Evolutionary conservation across 2,888 invertebrate species (phyloP), one percentile per base, ranked within the genome.

Genomic region (Lapara coniferarum): DNA sequence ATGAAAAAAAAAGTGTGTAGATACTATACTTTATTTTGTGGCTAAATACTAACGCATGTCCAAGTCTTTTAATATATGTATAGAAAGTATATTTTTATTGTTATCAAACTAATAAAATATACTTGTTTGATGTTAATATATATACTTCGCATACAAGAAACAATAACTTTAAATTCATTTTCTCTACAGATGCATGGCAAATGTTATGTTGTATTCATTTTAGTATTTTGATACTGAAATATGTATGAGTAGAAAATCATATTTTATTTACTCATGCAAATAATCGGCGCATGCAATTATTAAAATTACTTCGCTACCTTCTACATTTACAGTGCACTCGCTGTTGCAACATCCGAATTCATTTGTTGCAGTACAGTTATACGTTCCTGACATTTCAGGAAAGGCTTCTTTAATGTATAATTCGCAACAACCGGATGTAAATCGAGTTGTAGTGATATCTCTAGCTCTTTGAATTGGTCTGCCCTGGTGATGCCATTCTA

Each of bases 321-420:
- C 98, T 78, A 98, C 97, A 80, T 96, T 94, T 73, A 98, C 95
- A 75, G 95, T 94, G 83, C 97, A 95, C 85, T 96, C 95, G 83
- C 97, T 97, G 85, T 95, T 94, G 81, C 96, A 97, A 94, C 96
- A 96, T 77, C 99, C 99, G 80, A 96, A 95, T 80, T 96, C 95
- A 91, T 98, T 98, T 68, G 95, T 94, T 67, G 98, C 98, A 80
- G 95, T 95, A 88, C 98, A 98, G 71, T 95, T 95, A 87, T 98
- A 98, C 85, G 95, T 96, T 71, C 98, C 98, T 80, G 97, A 96
- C 94, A 98, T 97, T 95, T 98, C 98, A 14, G 97, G 97, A 82
- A 97, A 97, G 68, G 97, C 98, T 95, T 98, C 98, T 74, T 95
- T 95, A 77, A 98, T 97, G 74, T 96, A 95, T 76, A 98, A 93